phyloP scores from a whole-genome alignment of 2,113 vertebrate genomes.

The Nycticebus coucang region DNA sequence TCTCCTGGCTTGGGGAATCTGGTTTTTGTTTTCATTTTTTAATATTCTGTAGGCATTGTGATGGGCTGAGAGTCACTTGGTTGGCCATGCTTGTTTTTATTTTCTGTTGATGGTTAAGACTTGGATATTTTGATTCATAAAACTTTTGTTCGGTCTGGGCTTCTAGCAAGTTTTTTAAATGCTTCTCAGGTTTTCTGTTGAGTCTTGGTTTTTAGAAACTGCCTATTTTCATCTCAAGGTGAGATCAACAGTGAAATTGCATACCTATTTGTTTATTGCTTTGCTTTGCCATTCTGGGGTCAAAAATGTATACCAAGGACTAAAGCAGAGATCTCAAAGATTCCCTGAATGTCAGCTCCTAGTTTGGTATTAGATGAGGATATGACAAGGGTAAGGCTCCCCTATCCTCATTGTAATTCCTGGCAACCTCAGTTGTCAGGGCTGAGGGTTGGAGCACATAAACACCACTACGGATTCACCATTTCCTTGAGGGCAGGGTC shows the following conservation, averaged over 20 bases:
- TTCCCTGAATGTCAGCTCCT: neutral
- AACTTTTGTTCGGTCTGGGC: neutral
- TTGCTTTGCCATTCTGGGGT: neutral
- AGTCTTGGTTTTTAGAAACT: neutral
- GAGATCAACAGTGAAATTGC: neutral
- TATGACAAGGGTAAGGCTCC: neutral
- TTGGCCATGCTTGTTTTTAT: neutral
- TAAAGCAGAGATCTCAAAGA: neutral
- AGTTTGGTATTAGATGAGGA: neutral
- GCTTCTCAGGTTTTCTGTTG: conserved; percentile 31
- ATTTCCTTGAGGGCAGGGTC: conserved; percentile 14
- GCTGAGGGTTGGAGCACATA: neutral
- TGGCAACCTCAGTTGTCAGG: neutral
- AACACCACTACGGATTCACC: neutral
- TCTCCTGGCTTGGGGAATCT: neutral
- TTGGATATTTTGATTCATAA: neutral
- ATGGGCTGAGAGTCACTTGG: neutral
- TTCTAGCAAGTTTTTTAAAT: neutral
- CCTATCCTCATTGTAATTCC: neutral
- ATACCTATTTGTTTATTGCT: neutral
- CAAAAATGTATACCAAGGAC: neutral
- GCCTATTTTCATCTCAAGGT: neutral
- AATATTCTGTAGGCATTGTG: neutral
- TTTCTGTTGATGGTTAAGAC: conserved; percentile 10
- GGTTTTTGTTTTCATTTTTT: neutral